Conservation (phyloP, 2,888 invertebrate genomes). For the Andrena praecox region DNA sequence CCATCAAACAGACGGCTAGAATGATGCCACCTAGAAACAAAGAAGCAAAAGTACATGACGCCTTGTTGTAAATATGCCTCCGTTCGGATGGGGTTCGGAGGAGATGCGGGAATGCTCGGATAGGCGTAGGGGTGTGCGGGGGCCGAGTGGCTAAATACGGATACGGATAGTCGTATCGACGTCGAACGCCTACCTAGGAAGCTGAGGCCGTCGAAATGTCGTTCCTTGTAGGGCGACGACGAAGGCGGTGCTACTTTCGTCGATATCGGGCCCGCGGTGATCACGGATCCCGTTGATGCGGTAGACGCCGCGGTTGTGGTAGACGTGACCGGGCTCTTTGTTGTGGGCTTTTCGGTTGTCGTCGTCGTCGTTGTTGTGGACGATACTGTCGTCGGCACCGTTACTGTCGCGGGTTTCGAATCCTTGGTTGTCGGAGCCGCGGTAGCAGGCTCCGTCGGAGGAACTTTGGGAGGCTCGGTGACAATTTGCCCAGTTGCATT, state of each 20-base stretch:
- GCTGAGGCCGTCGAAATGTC: slow-evolving; percentile 91
- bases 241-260: slow-evolving; percentile 78
- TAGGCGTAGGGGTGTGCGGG: too few species aligned
- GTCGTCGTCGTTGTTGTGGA: slow-evolving; percentile 26
- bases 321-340: slow-evolving; percentile 74
- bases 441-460: slow-evolving; percentile 39
- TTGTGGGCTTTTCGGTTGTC: slow-evolving; percentile 36
- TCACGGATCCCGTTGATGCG: slow-evolving; percentile 20
- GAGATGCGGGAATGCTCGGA: background rate
- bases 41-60: slow-evolving; percentile 28
- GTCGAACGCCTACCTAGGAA: slow-evolving; percentile 86
- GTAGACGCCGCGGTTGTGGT: slow-evolving; percentile 62
- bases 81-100: background rate
- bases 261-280: slow-evolving; percentile 56
- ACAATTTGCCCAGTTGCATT: background rate
- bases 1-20: slow-evolving; percentile 91
- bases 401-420: background rate
- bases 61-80: background rate
- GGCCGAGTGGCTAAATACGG: background rate
- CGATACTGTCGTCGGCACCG: slow-evolving; percentile 21
- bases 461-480: slow-evolving; percentile 26
- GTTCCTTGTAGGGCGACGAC: slow-evolving; percentile 75
- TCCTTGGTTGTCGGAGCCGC: slow-evolving; percentile 34
- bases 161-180: background rate
- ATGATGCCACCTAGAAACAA: slow-evolving; percentile 91